Conservation (phyloP, 2,113 vertebrate species). For the Toxotes jaculatrix region DNA sequence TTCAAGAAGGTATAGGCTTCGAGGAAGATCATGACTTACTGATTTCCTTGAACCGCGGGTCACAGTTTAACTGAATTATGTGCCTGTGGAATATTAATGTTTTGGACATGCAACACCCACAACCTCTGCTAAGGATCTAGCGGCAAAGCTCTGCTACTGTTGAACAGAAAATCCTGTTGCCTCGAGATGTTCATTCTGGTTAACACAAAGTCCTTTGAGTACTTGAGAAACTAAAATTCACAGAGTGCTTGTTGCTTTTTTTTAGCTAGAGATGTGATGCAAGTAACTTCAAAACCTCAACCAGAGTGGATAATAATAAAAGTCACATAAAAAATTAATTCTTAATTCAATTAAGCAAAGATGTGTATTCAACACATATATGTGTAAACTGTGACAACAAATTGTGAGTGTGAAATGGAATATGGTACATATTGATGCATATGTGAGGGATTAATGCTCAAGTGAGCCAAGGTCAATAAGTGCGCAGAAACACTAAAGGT, state of each 20-base stretch:
- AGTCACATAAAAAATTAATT: conserved; percentile 31
- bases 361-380: background rate
- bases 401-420: background rate
- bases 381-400: background rate
- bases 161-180: conserved; percentile 19
- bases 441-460: background rate
- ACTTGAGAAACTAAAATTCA: conserved; percentile 10
- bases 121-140: conserved; percentile 35
- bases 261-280: background rate
- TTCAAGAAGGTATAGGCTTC: conserved; percentile 16
- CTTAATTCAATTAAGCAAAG: conserved; percentile 20
- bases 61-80: conserved; percentile 51
- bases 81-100: conserved; percentile 60
- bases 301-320: conserved; percentile 14
- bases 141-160: conserved; percentile 9
- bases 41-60: conserved; percentile 64
- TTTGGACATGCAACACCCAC: conserved; percentile 38
- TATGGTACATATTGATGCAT: background rate
- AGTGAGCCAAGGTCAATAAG: background rate
- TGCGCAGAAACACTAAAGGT: conserved; percentile 1
- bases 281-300: conserved; percentile 35
- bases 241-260: conserved; percentile 3
- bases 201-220: conserved; percentile 30
- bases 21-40: conserved; percentile 40
- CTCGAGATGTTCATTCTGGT: conserved; percentile 41